Conservation (phyloP, 2,888 invertebrate genomes). For the Archips crataeganus region DNA sequence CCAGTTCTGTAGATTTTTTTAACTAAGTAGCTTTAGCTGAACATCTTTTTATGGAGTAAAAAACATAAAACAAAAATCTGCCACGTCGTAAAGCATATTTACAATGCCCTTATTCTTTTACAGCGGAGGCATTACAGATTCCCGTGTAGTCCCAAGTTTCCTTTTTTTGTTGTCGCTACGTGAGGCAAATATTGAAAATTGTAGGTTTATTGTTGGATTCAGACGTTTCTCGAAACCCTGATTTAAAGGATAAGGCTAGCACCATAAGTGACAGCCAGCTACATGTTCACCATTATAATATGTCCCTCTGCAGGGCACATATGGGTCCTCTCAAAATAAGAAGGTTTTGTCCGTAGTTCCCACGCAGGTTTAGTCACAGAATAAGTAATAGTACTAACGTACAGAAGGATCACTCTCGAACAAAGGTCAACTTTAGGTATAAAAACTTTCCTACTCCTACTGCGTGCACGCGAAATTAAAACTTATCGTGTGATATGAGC, state of each 20-base stretch:
- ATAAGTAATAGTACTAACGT: no score
- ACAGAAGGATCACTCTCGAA: no score
- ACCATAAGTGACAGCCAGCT: not conserved
- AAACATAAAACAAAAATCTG: not conserved
- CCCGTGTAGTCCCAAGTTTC: not conserved
- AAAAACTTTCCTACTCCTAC: no score
- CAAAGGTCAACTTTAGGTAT: no score
- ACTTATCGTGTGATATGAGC: no score
- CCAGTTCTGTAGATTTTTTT: no score
- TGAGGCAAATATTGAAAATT: slow-evolving; percentile 9
- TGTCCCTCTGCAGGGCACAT: not conserved
- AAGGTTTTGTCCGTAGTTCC: not conserved
- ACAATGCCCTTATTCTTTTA: not conserved
- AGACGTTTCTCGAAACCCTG: not conserved
- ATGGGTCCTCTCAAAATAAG: not conserved
- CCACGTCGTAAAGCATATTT: not conserved
- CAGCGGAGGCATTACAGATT: not conserved
- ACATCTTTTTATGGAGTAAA: not conserved
- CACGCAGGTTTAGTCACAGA: no score
- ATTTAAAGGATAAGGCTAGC: not conserved
- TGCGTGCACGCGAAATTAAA: no score
- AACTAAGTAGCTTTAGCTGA: no score
- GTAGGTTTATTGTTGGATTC: not conserved
- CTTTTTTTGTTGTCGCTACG: slow-evolving; percentile 4
- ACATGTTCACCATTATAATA: no score